Conservation (phyloP, 2,113 vertebrate species). For the Semicossyphus pulcher region DNA sequence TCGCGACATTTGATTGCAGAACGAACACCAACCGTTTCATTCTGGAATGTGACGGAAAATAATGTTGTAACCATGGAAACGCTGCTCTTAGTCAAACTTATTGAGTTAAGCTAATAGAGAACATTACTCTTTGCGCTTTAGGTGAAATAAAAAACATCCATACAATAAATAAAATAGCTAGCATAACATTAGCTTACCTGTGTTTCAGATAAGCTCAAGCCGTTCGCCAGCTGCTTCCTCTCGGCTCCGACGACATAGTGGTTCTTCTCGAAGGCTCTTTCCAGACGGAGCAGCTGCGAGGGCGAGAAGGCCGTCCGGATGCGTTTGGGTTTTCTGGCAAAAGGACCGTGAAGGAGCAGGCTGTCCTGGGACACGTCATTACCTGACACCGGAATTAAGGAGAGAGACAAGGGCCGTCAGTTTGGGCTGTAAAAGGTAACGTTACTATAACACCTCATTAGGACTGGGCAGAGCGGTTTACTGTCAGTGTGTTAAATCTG, state of each 20-base stretch:
- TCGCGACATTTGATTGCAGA: slow-evolving; percentile 4
- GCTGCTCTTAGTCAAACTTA: no score
- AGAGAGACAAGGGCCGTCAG: not conserved
- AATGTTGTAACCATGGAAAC: no score
- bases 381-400: slow-evolving; percentile 75
- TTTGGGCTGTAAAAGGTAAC: no score
- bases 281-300: slow-evolving; percentile 94
- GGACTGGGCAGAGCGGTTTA: no score
- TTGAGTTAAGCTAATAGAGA: no score
- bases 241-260: slow-evolving; percentile 98
- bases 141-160: not conserved
- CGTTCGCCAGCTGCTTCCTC: slow-evolving; percentile 95
- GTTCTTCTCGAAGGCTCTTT: slow-evolving; percentile 98
- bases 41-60: not conserved
- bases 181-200: slow-evolving; percentile 78
- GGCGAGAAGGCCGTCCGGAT: slow-evolving; percentile 98
- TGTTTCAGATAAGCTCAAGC: slow-evolving; percentile 94
- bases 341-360: slow-evolving; percentile 94
- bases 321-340: slow-evolving; percentile 95
- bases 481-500: no score
- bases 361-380: slow-evolving; percentile 94
- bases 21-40: not conserved
- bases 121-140: no score
- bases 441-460: no score
- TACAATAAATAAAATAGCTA: not conserved